Base-by-base conservation (phyloP, 2,888 invertebrate species). In the Troides aeacus region DNA sequence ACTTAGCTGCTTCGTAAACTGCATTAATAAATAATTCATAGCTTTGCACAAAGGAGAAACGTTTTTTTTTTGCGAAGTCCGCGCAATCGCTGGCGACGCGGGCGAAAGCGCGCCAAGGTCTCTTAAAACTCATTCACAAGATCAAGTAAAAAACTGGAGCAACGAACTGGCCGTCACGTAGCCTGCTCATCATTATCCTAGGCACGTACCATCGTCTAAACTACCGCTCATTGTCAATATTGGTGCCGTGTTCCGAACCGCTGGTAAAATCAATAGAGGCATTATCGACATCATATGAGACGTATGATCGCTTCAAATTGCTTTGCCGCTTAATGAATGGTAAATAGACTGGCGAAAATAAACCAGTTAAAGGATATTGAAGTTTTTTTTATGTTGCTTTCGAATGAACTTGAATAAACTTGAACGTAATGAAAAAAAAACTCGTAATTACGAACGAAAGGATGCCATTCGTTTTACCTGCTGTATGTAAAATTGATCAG, bases 201-300 rank as follows among this genome's bases (percentile, higher is more conserved):
- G 78, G 85, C 92, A 92, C 91, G 92, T 92, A 88, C 81, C 80
- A 81, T 84, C 88, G 82, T 88, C 92, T 90, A 90, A 92, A 91
- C 91, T 90, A 89, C 90, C 89, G 88, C 90, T 90, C 88, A 90
- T 90, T 90, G 91, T 91, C 90, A 90, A 91, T 91, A 92, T 89
- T 88, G 86, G 85, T 87, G 88, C 83, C 81, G 79, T 85, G 84
- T 82, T 86, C 84, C 81, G 81, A 87, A 84, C 86, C 86, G 85
- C 82, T 85, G 85, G 84, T 83, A 87, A 85, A 89, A 90, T 89
- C 90, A 89, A 89, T 90, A 90, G 79, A 85, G 76, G 81, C 83
- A 87, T 88, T 89, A 89, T 86, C 82, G 81, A 81, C 83, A 57
- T 66, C 73, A 73, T 86, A 87, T 87, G 84, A 85, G 80, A 84